Evolutionary conservation across 1,140 invertebrate species (phyloP).

Genomic region (Drosophila yakuba): DNA sequence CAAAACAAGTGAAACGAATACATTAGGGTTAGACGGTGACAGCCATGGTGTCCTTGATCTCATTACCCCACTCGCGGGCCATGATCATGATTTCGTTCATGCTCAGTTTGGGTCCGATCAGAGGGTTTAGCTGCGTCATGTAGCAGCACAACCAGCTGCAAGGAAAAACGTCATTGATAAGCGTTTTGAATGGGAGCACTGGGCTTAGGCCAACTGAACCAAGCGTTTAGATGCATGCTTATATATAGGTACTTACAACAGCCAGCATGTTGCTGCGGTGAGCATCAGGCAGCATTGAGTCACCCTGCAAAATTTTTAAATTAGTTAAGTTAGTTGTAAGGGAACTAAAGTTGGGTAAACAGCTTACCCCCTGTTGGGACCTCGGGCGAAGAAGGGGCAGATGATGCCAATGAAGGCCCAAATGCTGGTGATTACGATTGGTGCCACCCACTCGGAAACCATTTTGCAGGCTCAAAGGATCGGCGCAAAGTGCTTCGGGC

Average conservation of each 20-base stretch:
- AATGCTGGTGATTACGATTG: constrained; percentile 91
- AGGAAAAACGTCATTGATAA: constrained; percentile 32
- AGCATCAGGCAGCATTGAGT: constrained; percentile 94
- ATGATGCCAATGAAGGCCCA: constrained; percentile 94
- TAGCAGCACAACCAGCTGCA: constrained; percentile 94
- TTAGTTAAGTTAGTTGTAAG: not conserved
- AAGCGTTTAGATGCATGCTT: too few relatives aligned
- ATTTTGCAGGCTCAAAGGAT: constrained; percentile 85
- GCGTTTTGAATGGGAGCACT: not conserved
- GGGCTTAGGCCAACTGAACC: too few relatives aligned
- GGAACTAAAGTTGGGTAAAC: constrained; percentile 5
- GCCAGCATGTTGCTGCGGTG: constrained; percentile 95
- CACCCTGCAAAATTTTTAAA: constrained; percentile 85
- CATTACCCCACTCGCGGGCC: constrained; percentile 91
- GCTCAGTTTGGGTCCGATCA: constrained; percentile 93
- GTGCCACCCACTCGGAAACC: constrained; percentile 90
- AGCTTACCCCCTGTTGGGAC: constrained; percentile 90
- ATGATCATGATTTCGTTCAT: constrained; percentile 91
- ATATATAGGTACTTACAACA: constrained; percentile 86
- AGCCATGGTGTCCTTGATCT: constrained; percentile 69
- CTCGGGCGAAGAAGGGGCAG: constrained; percentile 93
- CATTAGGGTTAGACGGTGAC: constrained; percentile 41
- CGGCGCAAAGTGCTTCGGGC: constrained; percentile 30
- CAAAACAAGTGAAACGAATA: constrained; percentile 50
- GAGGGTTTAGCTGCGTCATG: constrained; percentile 97